These are phyloP conservation scores for Stramonita haemastoma DNA, from an alignment of 2,888 invertebrate genomes.

Conservation along the genomic window DNA sequence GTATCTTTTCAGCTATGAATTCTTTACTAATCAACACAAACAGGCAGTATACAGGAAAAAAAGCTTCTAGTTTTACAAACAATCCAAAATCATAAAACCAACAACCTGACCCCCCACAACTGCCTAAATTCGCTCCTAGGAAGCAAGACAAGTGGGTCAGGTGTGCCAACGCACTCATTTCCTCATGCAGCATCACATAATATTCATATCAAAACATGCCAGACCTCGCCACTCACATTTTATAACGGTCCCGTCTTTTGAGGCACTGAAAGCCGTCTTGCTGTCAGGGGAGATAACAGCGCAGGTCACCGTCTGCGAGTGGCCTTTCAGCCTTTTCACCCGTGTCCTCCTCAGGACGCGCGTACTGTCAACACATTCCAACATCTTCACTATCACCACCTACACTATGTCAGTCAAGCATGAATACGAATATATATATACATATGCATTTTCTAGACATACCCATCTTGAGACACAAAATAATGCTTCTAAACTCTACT, in stretches of 20 bases:
- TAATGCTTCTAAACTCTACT: no score
- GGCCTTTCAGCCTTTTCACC: conserved; percentile 81
- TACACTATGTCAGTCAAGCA: background rate
- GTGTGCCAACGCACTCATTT: no score
- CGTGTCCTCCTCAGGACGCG: conserved; percentile 51
- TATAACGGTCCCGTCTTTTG: conserved; percentile 92
- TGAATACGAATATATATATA: background rate
- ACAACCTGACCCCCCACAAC: no score
- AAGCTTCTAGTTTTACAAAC: no score
- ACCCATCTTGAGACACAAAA: background rate
- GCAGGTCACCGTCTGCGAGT: conserved; percentile 88
- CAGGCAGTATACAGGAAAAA: no score
- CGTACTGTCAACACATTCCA: conserved; percentile 56
- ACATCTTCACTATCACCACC: background rate
- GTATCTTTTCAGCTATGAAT: no score
- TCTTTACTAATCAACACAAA: no score
- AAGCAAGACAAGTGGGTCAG: no score
- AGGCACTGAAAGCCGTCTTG: conserved; percentile 87
- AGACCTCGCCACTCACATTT: conserved; percentile 84
- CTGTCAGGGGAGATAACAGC: conserved; percentile 87
- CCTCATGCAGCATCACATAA: no score
- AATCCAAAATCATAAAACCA: no score
- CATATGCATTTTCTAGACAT: background rate
- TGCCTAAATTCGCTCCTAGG: no score
- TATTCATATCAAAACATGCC: no score